Base-by-base conservation (phyloP, 2,888 invertebrate genomes). In the Bhutanitis thaidina region DNA sequence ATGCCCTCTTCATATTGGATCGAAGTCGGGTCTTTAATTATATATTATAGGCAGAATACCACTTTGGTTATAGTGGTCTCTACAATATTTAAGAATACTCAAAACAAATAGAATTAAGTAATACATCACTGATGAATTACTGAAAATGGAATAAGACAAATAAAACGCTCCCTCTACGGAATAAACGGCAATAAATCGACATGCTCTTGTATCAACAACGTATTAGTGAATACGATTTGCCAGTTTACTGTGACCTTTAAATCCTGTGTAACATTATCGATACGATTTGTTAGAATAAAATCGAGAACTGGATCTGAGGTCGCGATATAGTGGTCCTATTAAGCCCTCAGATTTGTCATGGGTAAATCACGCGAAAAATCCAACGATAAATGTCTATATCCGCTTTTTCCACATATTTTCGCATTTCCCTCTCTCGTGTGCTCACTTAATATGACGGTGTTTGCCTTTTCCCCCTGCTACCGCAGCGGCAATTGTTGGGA, bases 371-470 rank as follows among this genome's bases (percentile, higher is more conserved):
- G 80, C 85, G 88, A 80, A 81, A 88, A 88, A 88, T 87, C 86
- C 88, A 65, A 66, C 85, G 84, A 86, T 87, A 86, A 86, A 88
- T 75, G 87, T 88, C 88, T 87, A 86, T 88, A 89, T 88, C 88
- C 87, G 86, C 78, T 87, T 87, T 88, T 87, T 86, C 84, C 87
- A 89, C 86, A 84, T 87, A 85, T 88, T 89, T 88, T 86, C 82
- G 74, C 82, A 72, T 82, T 85, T 78, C 85, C 87, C 87, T 86
- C 82, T 81, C 86, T 87, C 88, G 86, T 89, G 87, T 88, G 88
- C 86, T 87, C 88, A 88, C 85, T 89, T 88, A 87, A 87, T 86
- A 87, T 87, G 87, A 81, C 77, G 80, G 76, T 87, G 83, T 87
- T 88, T 88, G 85, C 86, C 80, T 82, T 75, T 70, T 73, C 82